Evolutionary conservation across 2,888 invertebrate genomes (phyloP), one percentile per base, ranked within the genome.

Genomic region (Dasypogon diadema): DNA sequence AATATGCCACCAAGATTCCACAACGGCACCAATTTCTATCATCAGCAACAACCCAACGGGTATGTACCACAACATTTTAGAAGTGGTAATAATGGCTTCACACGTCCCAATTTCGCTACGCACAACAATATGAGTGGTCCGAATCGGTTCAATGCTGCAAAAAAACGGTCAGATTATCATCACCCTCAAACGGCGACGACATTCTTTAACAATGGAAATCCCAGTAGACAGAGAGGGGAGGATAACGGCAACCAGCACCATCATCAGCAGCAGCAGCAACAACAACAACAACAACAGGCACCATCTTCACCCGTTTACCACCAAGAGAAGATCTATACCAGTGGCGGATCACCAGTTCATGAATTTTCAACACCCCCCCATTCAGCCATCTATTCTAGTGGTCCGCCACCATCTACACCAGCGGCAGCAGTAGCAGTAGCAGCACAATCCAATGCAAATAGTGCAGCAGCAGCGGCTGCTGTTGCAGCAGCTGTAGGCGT

Each of bases 91-190:
- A 76, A 75, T 26, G 72, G 72, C 16, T 74, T 74, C 8, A 24
- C 12, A 14, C 74, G 42, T 5, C 16, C 42, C 4, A 74, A 21
- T 8, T 48, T 24, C 26, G n/a, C n/a, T n/a, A 56, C 54, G 1
- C 76, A 75, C 10, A 74, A 76, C 26, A n/a, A n/a, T n/a, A 68
- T 68, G 48, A 68, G 56, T 26, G 56, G 46, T 8, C 77, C 73
- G 18, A 72, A 48, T 6, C 76, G 77, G 30, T 77, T 76, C 8
- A 74, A 74, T 37, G 72, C 68, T 6, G 22, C 34, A 1, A 76
- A 77, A 30, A 77, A 77, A 37, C 76, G 77, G 6, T 34, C 68
- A 10, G 77, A 77, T 14, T 77, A 75, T 48, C n/a, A n/a, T n/a
- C n/a, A n/a, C n/a, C n/a, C n/a, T n/a, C 76, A 76, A 42, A 51